Evolutionary conservation across 2,888 invertebrate species (phyloP).

Genomic region (Galerucella pusilla): DNA sequence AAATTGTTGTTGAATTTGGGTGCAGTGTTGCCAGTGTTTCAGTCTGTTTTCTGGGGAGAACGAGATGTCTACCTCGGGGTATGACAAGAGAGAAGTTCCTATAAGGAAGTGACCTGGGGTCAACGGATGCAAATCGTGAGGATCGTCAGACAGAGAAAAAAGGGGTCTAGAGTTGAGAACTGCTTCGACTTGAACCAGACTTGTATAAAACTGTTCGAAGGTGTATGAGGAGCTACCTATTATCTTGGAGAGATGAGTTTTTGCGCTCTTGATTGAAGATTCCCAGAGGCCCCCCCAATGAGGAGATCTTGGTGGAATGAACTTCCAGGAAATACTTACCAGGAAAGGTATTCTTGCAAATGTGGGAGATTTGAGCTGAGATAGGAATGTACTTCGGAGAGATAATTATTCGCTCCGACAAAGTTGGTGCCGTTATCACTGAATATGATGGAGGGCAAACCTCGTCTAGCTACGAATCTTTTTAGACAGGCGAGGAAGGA

Average conservation of each 20-base stretch:
- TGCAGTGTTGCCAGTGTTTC: background rate
- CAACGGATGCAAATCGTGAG: background rate
- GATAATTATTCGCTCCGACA: too few species aligned
- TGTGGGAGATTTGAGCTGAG: too few species aligned
- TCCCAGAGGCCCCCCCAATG: background rate
- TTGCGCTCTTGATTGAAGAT: background rate
- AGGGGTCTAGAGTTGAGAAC: background rate
- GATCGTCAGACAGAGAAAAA: background rate
- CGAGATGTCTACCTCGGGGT: conserved; percentile 17
- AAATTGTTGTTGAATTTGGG: conserved; percentile 15
- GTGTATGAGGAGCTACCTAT: background rate
- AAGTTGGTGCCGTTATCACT: background rate
- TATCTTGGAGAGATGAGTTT: background rate
- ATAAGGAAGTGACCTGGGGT: background rate
- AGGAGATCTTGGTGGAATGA: conserved; percentile 3
- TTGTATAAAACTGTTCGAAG: background rate
- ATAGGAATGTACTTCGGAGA: too few species aligned
- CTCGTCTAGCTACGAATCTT: background rate
- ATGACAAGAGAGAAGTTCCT: conserved; percentile 10
- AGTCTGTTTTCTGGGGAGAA: background rate
- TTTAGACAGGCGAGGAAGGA: background rate
- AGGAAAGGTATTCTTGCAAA: too few species aligned
- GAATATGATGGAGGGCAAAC: background rate
- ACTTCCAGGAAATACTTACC: background rate
- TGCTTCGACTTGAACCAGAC: background rate